Percentiles rank a stretch among this genome's conserved stretches.
Conservation (phyloP, 2,888 invertebrate species). For the Philonicus albiceps region DNA sequence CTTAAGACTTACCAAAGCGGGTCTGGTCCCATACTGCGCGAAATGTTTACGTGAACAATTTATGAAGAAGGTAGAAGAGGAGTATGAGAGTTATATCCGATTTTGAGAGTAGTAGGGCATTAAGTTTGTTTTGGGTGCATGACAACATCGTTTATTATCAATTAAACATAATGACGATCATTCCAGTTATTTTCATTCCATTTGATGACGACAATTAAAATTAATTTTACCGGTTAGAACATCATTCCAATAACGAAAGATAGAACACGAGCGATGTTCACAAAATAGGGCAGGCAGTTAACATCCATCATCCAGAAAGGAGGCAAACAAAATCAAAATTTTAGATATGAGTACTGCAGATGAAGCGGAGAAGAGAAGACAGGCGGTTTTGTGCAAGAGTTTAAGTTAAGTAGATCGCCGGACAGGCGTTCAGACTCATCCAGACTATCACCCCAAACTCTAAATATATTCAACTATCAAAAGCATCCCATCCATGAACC, state of each 20-base stretch:
- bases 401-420: background rate
- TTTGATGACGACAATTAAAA: slow-evolving; percentile 33
- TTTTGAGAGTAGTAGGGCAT: background rate
- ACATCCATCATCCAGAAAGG: slow-evolving; percentile 39
- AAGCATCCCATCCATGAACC: background rate
- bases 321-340: slow-evolving; percentile 21
- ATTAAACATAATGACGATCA: background rate
- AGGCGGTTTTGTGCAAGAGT: background rate
- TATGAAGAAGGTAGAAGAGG: background rate
- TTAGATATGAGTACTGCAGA: slow-evolving; percentile 6
- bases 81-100: background rate
- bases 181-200: slow-evolving; percentile 39
- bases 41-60: background rate
- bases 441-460: background rate
- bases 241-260: slow-evolving; percentile 30
- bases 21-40: slow-evolving; percentile 51
- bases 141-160: slow-evolving; percentile 29
- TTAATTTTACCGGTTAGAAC: slow-evolving; percentile 27
- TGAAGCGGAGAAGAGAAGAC: background rate
- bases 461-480: background rate
- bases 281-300: slow-evolving; percentile 45
- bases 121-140: slow-evolving; percentile 19
- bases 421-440: background rate
- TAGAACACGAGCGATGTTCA: slow-evolving; percentile 34
- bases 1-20: slow-evolving; percentile 51